Evolutionary conservation across 1,140 invertebrate genomes (phyloP).

Genomic region (Drosophila pseudoananassae): DNA sequence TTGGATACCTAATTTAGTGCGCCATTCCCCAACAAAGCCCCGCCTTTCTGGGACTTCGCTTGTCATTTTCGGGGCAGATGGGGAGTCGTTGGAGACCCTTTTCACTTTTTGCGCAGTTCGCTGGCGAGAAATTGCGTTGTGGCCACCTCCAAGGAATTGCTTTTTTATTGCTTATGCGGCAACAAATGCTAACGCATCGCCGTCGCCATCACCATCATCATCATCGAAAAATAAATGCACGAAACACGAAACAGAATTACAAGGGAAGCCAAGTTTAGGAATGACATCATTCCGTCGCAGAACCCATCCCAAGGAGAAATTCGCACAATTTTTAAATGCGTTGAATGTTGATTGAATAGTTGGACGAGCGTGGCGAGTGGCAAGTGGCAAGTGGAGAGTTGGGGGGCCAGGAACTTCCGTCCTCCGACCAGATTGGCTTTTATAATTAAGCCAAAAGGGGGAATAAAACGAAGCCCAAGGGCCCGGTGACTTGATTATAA

Average conservation of each 20-base stretch:
- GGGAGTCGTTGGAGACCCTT: slow-evolving; percentile 32
- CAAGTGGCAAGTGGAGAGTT: background rate
- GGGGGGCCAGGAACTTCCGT: slow-evolving; percentile 2
- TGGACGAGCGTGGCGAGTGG: background rate
- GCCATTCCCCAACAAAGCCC: slow-evolving; percentile 40
- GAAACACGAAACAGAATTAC: slow-evolving; percentile 55
- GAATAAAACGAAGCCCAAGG: slow-evolving; percentile 20
- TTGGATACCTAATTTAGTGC: slow-evolving; percentile 35
- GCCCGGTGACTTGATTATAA: slow-evolving; percentile 40
- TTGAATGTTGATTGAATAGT: slow-evolving; percentile 56
- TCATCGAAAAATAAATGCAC: slow-evolving; percentile 44
- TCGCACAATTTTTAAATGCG: slow-evolving; percentile 56
- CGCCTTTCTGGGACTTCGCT: slow-evolving; percentile 31
- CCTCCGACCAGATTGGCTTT: slow-evolving; percentile 21
- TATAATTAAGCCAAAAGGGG: slow-evolving; percentile 46
- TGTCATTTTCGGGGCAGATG: slow-evolving; percentile 12
- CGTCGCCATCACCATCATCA: slow-evolving; percentile 21
- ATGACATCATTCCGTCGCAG: slow-evolving; percentile 61
- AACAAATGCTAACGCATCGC: slow-evolving; percentile 45
- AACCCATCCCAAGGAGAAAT: slow-evolving; percentile 7
- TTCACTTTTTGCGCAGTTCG: slow-evolving; percentile 45
- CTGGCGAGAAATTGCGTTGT: slow-evolving; percentile 44
- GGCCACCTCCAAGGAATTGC: slow-evolving; percentile 54
- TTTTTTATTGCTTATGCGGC: slow-evolving; percentile 57
- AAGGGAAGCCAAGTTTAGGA: slow-evolving; percentile 52